A percentile compares a stretch with the other conserved stretches of the same genome.
phyloP scores from a whole-genome alignment of 2,113 vertebrate genomes.

The Cariama cristata region DNA sequence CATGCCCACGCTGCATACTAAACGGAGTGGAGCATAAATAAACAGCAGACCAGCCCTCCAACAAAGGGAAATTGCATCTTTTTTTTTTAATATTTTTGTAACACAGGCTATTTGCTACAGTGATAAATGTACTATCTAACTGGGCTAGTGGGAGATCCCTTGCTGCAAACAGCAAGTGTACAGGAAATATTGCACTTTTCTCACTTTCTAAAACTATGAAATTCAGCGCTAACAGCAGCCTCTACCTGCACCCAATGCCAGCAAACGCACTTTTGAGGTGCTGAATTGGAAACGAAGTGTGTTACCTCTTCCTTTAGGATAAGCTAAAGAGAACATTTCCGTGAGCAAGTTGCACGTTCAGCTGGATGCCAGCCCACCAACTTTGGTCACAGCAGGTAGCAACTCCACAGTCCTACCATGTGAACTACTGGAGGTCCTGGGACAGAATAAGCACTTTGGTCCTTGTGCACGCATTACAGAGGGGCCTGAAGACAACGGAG shows the following conservation, averaged over 20 bases:
- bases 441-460: neutral
- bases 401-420: neutral
- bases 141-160: neutral
- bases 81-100: neutral
- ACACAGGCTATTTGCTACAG: neutral
- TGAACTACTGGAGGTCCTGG: neutral
- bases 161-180: neutral
- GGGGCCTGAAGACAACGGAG: neutral
- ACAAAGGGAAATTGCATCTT: neutral
- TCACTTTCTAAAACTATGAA: neutral
- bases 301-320: neutral
- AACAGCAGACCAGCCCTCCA: slow-evolving; percentile 55
- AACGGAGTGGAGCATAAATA: slow-evolving; percentile 80
- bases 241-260: neutral
- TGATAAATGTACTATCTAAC: neutral
- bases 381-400: fast-evolving
- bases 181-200: neutral
- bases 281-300: neutral
- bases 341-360: neutral
- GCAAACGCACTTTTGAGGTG: neutral
- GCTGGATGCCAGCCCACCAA: neutral
- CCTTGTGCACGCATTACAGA: neutral
- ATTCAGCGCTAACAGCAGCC: fast-evolving
- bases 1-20: slow-evolving; percentile 83
- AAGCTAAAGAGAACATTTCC: neutral